phyloP scores from a whole-genome alignment of 2,888 invertebrate species.

The Boloria euphrosyne region DNA sequence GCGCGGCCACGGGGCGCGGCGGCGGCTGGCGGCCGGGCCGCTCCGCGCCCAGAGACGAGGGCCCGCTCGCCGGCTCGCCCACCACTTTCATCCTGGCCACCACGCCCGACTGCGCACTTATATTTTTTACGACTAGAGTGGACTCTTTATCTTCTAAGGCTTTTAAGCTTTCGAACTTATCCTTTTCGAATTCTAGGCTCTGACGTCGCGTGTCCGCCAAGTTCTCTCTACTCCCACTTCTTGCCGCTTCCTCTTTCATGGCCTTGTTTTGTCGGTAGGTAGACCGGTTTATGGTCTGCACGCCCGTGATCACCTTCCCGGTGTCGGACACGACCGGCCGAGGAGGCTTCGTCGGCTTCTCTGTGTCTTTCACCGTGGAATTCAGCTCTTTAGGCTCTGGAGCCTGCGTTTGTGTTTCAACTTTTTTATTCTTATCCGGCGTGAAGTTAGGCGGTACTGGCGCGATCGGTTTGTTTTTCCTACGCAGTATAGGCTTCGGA shows the following conservation, averaged over 20 bases:
- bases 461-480: conserved; percentile 89
- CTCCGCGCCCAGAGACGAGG: conserved; percentile 59
- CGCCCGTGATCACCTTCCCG: conserved; percentile 76
- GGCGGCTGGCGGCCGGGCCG: conserved; percentile 74
- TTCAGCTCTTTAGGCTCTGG: conserved; percentile 50
- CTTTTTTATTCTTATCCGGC: conserved; percentile 71
- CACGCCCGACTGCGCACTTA: conserved; percentile 72
- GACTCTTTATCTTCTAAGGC: conserved; percentile 50
- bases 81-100: conserved; percentile 71
- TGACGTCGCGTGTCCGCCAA: conserved; percentile 72
- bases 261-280: conserved; percentile 80
- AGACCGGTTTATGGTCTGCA: conserved; percentile 83
- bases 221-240: conserved; percentile 68
- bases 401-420: conserved; percentile 53
- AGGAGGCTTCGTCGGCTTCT: conserved; percentile 85
- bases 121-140: conserved; percentile 63
- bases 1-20: conserved; percentile 75
- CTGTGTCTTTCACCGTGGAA: conserved; percentile 55
- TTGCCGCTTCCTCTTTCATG: conserved; percentile 70
- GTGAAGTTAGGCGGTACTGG: conserved; percentile 86
- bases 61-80: conserved; percentile 62
- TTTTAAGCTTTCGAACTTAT: conserved; percentile 61
- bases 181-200: conserved; percentile 81
- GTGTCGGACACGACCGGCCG: conserved; percentile 80
- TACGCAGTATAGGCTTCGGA: conserved; percentile 86